Base-by-base conservation (phyloP, 1,140 invertebrate genomes). In the Brachionus sp. region DNA sequence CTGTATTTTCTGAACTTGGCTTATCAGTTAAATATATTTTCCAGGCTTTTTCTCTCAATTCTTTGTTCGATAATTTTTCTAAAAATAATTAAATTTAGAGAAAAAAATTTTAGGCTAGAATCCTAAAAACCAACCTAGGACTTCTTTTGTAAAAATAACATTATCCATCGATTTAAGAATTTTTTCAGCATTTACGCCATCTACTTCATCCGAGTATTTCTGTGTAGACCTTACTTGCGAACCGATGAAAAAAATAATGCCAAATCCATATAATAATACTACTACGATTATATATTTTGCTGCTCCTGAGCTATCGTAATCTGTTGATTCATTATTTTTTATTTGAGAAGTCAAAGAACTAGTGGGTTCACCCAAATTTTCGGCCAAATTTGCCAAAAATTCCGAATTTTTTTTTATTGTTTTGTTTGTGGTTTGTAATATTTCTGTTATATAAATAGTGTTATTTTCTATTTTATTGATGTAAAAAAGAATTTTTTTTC, bases 11-110 rank as follows among this genome's bases (percentile, higher is more conserved):
- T 12, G 9, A 5, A 39, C 4, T 42, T 35, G 23, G 44, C 9
- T 50, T 39, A 13, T 62, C 62, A 16, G 46, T 29, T n/a, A 57
- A 25, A n/a, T 80, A 80, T 13, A 80, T 80, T 39, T 66, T 57
- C 77, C 77, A 80, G 13, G 77, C 77, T 62, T 80, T 80, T 44
- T 80, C 77, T 29, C 77, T 57, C 6, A 39, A 50, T 19, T 57
- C 77, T 80, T 80, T 80, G 19, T 80, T 62, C 10, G 77, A 80
- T 10, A 80, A 25, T 12, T 80, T 80, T 25, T 80, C 77, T 80
- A 46, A 75, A 73, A 73, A 29, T n/a, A 16, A 16, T 35, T 5
- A 70, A 12, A 3, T 70, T 70, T 16, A 37, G n/a, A n/a, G n/a
- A n/a, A n/a, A 35, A 37, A 37, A 13, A 70, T 2, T 70, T 4